These are phyloP conservation scores for Anabas testudineus DNA, from an alignment of 2,797 vertebrate genomes.

Conservation along the genomic window DNA sequence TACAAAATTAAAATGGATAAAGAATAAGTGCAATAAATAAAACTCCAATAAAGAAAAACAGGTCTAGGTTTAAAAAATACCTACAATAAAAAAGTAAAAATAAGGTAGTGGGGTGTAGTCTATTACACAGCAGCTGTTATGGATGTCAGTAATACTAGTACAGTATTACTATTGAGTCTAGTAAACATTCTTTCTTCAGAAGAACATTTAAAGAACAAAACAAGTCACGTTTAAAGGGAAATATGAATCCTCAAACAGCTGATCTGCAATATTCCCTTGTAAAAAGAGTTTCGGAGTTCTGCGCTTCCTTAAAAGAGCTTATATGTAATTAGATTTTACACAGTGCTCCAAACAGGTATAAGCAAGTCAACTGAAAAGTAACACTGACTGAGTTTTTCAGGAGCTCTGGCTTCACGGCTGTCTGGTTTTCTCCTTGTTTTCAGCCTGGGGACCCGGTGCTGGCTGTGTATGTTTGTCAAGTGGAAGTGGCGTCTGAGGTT, in stretches of 20 bases:
- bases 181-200: no score
- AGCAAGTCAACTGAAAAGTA: slow-evolving; percentile 4
- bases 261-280: background rate
- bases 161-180: no score
- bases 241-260: slow-evolving; percentile 1
- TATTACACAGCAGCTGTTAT: no score
- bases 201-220: background rate
- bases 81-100: no score
- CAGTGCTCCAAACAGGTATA: background rate
- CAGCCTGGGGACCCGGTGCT: slow-evolving; percentile 41
- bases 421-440: slow-evolving; percentile 1
- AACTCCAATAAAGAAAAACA: no score
- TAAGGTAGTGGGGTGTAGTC: no score
- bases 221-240: slow-evolving; percentile 9
- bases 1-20: no score
- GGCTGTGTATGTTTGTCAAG: slow-evolving; percentile 73
- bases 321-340: slow-evolving; percentile 7
- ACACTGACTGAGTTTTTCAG: slow-evolving; percentile 1
- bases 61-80: no score
- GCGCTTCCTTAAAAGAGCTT: slow-evolving; percentile 20
- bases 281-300: slow-evolving; percentile 10
- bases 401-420: slow-evolving; percentile 22
- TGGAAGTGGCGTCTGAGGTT: slow-evolving; percentile 72
- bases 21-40: no score
- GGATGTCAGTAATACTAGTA: no score